A percentile compares a stretch with the other conserved stretches of the same genome.
Evolutionary conservation across 1,140 invertebrate genomes (phyloP).

Genomic region (Rhizoglyphus robini): DNA sequence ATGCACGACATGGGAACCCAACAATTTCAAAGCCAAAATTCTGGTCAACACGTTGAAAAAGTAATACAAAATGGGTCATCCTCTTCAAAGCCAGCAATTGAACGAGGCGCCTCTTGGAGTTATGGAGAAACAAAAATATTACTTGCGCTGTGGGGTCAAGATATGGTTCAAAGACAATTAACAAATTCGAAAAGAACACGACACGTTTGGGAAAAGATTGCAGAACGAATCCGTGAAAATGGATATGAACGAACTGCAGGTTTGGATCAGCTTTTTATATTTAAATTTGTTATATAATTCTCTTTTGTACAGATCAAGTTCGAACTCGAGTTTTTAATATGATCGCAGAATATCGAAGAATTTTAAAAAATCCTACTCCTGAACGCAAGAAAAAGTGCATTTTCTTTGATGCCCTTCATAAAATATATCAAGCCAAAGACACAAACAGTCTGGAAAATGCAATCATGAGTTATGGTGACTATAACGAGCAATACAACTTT

Average conservation of each 20-base stretch:
- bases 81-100: conserved; percentile 17
- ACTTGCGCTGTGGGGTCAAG: conserved; percentile 23
- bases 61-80: background rate
- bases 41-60: background rate
- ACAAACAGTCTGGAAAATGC: conserved; percentile 14
- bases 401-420: conserved; percentile 24
- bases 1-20: background rate
- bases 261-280: background rate
- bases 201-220: conserved; percentile 24
- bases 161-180: conserved; percentile 24
- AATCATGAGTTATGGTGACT: conserved; percentile 17
- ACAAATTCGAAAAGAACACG: conserved; percentile 23
- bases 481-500: conserved; percentile 23
- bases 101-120: conserved; percentile 24
- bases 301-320: conserved; percentile 21
- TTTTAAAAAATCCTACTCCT: conserved; percentile 23
- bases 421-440: conserved; percentile 24
- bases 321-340: conserved; percentile 25
- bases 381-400: conserved; percentile 24
- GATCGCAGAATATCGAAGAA: conserved; percentile 24
- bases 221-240: conserved; percentile 21
- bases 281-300: background rate
- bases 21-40: background rate
- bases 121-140: conserved; percentile 23
- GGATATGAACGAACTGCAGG: conserved; percentile 23